A percentile compares a stretch with the other conserved stretches of the same genome.
Evolutionary conservation across 2,888 invertebrate species (phyloP).

Genomic region (Ichneumon xanthorius): DNA sequence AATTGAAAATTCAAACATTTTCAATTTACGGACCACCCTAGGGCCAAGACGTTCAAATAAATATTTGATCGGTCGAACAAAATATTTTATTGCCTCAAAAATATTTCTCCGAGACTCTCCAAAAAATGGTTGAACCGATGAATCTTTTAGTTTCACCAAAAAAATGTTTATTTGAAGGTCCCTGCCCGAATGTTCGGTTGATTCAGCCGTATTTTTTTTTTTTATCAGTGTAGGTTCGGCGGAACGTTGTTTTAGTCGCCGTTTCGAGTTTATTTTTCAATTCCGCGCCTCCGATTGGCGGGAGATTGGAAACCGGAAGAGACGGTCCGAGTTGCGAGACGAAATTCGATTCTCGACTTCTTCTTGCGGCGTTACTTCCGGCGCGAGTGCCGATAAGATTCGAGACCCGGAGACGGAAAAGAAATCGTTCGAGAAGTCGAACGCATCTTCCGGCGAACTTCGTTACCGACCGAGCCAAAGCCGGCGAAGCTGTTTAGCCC

Average conservation of each 20-base stretch:
- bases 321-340: background rate
- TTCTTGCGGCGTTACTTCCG: background rate
- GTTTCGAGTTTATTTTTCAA: background rate
- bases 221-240: too few species aligned
- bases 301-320: background rate
- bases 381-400: background rate
- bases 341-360: background rate
- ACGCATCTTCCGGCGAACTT: background rate
- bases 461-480: background rate
- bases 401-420: background rate
- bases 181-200: too few species aligned
- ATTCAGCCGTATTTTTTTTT: background rate
- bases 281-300: background rate
- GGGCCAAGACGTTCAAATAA: too few species aligned
- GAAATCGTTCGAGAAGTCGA: background rate
- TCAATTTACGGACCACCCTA: too few species aligned
- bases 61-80: too few species aligned
- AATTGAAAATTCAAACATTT: too few species aligned
- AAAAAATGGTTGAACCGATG: too few species aligned
- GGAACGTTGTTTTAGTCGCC: background rate
- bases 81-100: too few species aligned
- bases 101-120: too few species aligned
- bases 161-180: too few species aligned
- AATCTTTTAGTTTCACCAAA: too few species aligned
- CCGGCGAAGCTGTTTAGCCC: background rate